Conservation (phyloP, 2,888 invertebrate species). For the Dascillus cervinus region DNA sequence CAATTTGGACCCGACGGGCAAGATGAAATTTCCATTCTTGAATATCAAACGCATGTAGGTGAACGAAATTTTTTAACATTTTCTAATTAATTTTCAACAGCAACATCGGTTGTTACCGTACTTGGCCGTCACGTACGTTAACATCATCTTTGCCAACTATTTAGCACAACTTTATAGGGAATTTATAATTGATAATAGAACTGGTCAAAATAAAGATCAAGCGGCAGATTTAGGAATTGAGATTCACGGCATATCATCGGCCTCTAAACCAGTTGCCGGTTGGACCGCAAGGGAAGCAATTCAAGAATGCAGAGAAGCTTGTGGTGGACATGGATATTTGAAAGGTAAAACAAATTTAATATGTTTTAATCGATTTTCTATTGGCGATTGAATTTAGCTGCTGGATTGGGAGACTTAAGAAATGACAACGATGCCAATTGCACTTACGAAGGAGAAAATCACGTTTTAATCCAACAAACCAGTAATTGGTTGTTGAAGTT, state of each 20-base stretch:
- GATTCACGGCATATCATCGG: constrained; percentile 70
- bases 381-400: constrained; percentile 46
- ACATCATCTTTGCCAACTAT: constrained; percentile 53
- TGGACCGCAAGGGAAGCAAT: constrained; percentile 84
- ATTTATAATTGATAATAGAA: constrained; percentile 12
- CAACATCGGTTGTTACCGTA: constrained; percentile 66
- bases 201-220: constrained; percentile 21
- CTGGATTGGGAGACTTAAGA: constrained; percentile 66
- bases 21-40: constrained; percentile 77
- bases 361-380: constrained; percentile 43
- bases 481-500: constrained; percentile 74
- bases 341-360: constrained; percentile 51
- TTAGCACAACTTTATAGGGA: constrained; percentile 36
- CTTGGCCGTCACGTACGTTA: constrained; percentile 53
- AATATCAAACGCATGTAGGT: constrained; percentile 81
- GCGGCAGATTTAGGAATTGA: constrained; percentile 42
- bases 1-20: constrained; percentile 77
- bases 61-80: constrained; percentile 45
- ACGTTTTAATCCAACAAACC: constrained; percentile 70
- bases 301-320: constrained; percentile 88
- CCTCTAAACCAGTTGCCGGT: constrained; percentile 67
- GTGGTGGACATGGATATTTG: constrained; percentile 92
- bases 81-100: too few relatives aligned
- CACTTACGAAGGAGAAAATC: constrained; percentile 89
- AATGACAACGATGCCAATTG: constrained; percentile 81